phyloP scores from a whole-genome alignment of 2,113 vertebrate species.

The Leucoraja erinaceus region DNA sequence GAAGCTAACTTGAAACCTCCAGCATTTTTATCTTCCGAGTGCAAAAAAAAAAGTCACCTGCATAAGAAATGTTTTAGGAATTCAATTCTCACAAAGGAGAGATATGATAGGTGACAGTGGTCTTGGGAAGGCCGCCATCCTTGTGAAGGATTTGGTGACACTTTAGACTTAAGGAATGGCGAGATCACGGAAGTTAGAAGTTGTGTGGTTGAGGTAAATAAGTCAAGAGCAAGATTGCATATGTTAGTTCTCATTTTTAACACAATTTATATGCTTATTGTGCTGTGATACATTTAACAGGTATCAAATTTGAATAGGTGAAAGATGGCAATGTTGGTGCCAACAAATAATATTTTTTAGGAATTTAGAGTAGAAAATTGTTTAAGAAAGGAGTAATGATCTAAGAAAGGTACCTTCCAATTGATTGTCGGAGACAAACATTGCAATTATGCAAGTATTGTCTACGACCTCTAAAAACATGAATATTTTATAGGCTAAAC shows the following conservation, averaged over 20 bases:
- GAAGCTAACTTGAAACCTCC: neutral
- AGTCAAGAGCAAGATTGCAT: neutral
- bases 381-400: neutral
- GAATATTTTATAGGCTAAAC: neutral
- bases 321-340: neutral
- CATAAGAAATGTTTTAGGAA: neutral
- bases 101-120: neutral
- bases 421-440: neutral
- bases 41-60: neutral
- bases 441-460: neutral
- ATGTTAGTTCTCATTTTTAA: neutral
- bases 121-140: neutral
- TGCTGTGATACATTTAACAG: too few relatives aligned
- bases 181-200: neutral
- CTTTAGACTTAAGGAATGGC: neutral
- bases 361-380: neutral
- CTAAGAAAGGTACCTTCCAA: neutral
- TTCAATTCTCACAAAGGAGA: neutral
- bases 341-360: neutral
- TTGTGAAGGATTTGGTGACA: neutral
- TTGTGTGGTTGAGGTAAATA: slow-evolving; percentile 1
- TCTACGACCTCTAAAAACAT: neutral
- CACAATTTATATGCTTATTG: neutral
- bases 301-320: neutral
- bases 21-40: neutral